These are phyloP conservation scores for Trissoscelio sp. DNA, from an alignment of 2,888 invertebrate species.

Conservation along the genomic window DNA sequence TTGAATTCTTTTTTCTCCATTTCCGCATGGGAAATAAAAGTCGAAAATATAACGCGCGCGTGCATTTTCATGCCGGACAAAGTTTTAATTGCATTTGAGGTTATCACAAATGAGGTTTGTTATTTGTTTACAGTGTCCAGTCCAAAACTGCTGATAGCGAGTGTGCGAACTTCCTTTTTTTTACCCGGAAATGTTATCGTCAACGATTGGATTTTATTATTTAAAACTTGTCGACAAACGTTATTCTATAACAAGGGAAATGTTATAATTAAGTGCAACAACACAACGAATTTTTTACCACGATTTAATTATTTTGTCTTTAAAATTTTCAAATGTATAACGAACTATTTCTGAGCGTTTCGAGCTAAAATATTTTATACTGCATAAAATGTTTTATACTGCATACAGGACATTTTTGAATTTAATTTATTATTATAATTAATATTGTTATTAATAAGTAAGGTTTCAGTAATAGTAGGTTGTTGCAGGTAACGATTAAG, in stretches of 20 bases:
- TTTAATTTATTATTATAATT: not conserved
- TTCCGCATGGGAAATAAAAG: constrained; percentile 25
- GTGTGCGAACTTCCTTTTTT: constrained; percentile 3
- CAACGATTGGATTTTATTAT: constrained; percentile 11
- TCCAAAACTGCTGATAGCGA: constrained; percentile 25
- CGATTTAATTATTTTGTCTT: not conserved
- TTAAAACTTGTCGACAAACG: constrained; percentile 12
- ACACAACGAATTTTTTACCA: not conserved
- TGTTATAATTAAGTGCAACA: not conserved
- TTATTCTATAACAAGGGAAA: constrained; percentile 3
- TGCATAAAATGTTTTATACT: too few species aligned
- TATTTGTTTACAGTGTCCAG: constrained; percentile 22
- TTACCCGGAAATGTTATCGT: not conserved
- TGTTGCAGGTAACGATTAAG: constrained; percentile 42
- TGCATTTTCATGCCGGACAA: constrained; percentile 22
- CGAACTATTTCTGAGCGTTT: too few species aligned
- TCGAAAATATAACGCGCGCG: constrained; percentile 32
- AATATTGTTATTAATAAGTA: constrained; percentile 39
- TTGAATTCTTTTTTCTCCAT: constrained; percentile 33
- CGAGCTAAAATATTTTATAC: too few species aligned
- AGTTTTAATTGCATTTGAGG: constrained; percentile 50
- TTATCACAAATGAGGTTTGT: constrained; percentile 39
- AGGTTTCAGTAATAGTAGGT: constrained; percentile 18
- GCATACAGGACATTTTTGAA: too few species aligned
- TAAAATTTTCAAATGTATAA: not conserved